A percentile compares a stretch with the other conserved stretches of the same genome.
Conservation (phyloP, 2,888 invertebrate species). For the Liodrosophila aerea region DNA sequence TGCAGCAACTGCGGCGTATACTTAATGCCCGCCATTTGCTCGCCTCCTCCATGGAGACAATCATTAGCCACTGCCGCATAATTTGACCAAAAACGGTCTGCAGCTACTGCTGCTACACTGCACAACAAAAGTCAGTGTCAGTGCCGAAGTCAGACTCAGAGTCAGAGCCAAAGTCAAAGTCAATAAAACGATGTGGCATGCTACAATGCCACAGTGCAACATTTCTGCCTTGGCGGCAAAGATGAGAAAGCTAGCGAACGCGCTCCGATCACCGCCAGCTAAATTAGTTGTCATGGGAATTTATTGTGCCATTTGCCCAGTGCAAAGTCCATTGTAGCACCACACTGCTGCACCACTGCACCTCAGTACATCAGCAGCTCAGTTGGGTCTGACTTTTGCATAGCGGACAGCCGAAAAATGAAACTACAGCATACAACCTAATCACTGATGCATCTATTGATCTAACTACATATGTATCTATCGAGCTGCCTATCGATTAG, state of each 20-base stretch:
- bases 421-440: no score
- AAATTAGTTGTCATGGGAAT: constrained; percentile 77
- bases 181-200: constrained; percentile 63
- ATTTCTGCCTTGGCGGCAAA: constrained; percentile 62
- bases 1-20: constrained; percentile 51
- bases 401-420: no score
- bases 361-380: not conserved
- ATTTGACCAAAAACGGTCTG: constrained; percentile 57
- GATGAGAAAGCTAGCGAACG: constrained; percentile 56
- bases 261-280: constrained; percentile 57
- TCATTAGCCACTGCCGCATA: constrained; percentile 64
- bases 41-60: constrained; percentile 56
- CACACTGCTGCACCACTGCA: not conserved
- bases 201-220: constrained; percentile 15
- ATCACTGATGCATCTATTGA: no score
- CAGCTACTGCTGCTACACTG: constrained; percentile 6
- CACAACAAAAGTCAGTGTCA: constrained; percentile 39
- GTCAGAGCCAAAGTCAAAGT: constrained; percentile 50
- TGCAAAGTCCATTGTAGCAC: constrained; percentile 25
- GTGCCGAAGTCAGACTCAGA: not conserved
- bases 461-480: no score
- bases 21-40: constrained; percentile 58
- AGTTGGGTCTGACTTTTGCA: not conserved
- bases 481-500: no score
- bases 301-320: constrained; percentile 68